Base-by-base conservation (phyloP, 2,797 vertebrate species). In the Lepilemur septentrionalis region DNA sequence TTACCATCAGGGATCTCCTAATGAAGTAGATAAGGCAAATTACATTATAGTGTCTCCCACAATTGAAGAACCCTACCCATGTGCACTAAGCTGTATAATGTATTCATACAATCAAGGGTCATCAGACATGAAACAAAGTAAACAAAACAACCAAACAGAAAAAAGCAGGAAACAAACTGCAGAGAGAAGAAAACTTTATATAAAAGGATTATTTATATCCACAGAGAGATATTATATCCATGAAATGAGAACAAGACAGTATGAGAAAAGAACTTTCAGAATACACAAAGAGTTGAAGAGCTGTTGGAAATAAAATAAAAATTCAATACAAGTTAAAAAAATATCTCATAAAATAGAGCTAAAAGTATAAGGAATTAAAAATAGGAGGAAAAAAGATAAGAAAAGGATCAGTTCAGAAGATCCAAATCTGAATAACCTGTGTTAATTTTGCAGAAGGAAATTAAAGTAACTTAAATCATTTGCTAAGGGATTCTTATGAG, bases 381-480 rank as follows among this genome's bases (percentile, higher is more conserved):
- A 61, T 41, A 84, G 11, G 22, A 75, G 59, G 30, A 28, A 67
- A 91, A 94, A 95, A 43, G 9, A 35, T 63, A 72, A 79, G 32
- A 50, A 72, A 79, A 91, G 7, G 25, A 67, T 61, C 43, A 52
- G 32, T 72, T 85, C 32, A 46, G 28, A 86, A 94, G 79, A 70
- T 55, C 20, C 14, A 89, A 81, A 87, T 79, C 25, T 87, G 38
- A 93, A 70, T 67, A 83, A 94, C 7, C 46, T 46, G 10, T 79
- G 48, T 89, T 90, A 73, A 91, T 85, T 96, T 94, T 88, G 28
- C 61, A 84, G 69, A 93, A 80, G 38, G 30, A 94, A 94, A 57
- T 0, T 55, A 15, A 88, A 91, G 30, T 65, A 55, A 67, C 30
- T 90, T 92, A 89, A 90, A 79, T 88, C 35, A 90, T 20, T 92